A percentile compares a stretch with the other conserved stretches of the same genome.
phyloP scores from a whole-genome alignment of 2,888 invertebrate genomes.

The Dione vanillae region DNA sequence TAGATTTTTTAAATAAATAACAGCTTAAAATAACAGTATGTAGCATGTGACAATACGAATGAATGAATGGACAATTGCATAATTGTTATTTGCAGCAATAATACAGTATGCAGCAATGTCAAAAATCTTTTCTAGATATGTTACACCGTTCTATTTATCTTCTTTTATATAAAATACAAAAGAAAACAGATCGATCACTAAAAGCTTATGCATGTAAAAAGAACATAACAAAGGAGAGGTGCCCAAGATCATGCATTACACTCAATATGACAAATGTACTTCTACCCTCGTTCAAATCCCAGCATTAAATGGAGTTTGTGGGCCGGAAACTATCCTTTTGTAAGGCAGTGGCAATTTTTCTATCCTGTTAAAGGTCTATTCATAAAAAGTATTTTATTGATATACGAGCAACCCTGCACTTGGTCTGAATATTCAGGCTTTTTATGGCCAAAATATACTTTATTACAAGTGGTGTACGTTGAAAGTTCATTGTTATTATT shows the following conservation, averaged over 20 bases:
- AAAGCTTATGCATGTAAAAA: conserved; percentile 23
- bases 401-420: conserved; percentile 20
- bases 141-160: conserved; percentile 2
- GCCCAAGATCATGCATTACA: conserved; percentile 20
- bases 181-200: conserved; percentile 15
- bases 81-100: not conserved
- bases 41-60: too few relatives aligned
- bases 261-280: conserved; percentile 33
- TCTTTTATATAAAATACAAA: conserved; percentile 1
- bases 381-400: conserved; percentile 33
- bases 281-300: conserved; percentile 28
- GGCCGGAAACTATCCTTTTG: conserved; percentile 29
- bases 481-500: conserved; percentile 14
- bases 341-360: conserved; percentile 30
- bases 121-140: not conserved
- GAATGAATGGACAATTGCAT: too few relatives aligned
- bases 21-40: too few relatives aligned
- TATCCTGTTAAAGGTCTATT: conserved; percentile 27
- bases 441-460: conserved; percentile 18
- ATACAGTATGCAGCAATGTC: too few relatives aligned
- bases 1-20: too few relatives aligned
- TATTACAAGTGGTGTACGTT: not conserved
- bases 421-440: not conserved
- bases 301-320: conserved; percentile 29
- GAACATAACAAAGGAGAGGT: conserved; percentile 13